A percentile compares a stretch with the other conserved stretches of the same genome.
phyloP scores from a whole-genome alignment of 35 echinoderm and acorn worm species.

The Strongylocentrotus purpuratus region DNA sequence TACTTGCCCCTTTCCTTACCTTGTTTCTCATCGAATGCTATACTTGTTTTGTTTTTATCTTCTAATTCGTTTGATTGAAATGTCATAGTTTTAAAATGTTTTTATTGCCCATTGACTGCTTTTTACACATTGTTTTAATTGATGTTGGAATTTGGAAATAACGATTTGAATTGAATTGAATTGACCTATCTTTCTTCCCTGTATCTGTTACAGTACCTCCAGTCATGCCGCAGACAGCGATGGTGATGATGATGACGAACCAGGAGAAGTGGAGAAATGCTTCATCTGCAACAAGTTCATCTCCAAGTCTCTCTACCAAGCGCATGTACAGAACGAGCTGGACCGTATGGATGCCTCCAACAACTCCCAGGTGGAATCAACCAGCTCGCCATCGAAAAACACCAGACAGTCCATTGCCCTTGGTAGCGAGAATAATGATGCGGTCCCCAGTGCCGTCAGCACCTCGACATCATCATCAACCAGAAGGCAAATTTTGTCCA shows the following conservation, averaged over 20 bases:
- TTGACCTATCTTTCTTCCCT: background rate
- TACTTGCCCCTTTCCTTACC: too few species aligned
- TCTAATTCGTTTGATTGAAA: too few species aligned
- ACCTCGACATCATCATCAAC: background rate
- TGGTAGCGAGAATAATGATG: background rate
- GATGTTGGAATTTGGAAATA: too few species aligned
- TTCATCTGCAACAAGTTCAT: slow-evolving; percentile 47
- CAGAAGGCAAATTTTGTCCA: background rate
- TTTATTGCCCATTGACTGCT: too few species aligned
- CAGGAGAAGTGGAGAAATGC: background rate
- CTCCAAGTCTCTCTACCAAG: slow-evolving; percentile 5
- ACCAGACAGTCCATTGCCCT: background rate
- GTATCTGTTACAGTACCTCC: background rate
- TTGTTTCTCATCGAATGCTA: too few species aligned
- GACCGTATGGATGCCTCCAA: background rate
- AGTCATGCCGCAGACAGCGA: background rate
- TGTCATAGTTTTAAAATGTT: too few species aligned
- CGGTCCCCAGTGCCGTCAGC: background rate
- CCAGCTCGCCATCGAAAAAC: background rate
- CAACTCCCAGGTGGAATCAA: slow-evolving; percentile 12
- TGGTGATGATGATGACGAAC: background rate
- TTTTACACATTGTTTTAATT: too few species aligned
- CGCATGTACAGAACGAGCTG: slow-evolving; percentile 18
- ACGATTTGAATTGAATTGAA: too few species aligned
- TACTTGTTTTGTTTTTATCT: too few species aligned